Evolutionary conservation across 2,113 vertebrate species (phyloP).

Genomic region (Microcebus lehilahytsara): DNA sequence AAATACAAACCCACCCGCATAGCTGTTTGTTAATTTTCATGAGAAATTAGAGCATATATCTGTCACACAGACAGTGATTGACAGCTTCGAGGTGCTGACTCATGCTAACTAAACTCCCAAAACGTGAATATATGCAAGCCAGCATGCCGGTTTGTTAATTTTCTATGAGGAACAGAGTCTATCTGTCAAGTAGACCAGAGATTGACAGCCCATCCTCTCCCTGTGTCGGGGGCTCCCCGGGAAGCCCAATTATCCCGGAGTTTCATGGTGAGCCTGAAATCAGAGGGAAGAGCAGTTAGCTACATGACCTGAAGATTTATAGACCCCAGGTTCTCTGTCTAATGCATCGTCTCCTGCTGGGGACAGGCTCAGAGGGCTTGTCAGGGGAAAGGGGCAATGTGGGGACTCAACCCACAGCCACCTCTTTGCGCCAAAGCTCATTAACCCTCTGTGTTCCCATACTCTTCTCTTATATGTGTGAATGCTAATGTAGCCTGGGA

Average conservation of each 20-base stretch:
- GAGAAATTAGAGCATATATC: constrained; percentile 51
- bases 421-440: not conserved
- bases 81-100: constrained; percentile 72
- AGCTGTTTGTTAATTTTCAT: constrained; percentile 59
- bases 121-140: constrained; percentile 69
- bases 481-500: not conserved
- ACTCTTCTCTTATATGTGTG: not conserved
- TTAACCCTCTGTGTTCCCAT: not conserved
- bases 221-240: constrained; percentile 22
- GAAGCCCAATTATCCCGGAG: constrained; percentile 61
- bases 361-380: constrained; percentile 5
- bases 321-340: not conserved
- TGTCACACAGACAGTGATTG: constrained; percentile 57
- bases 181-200: constrained; percentile 59
- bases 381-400: not conserved
- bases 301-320: constrained; percentile 11
- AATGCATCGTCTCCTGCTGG: not conserved
- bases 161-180: constrained; percentile 51
- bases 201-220: constrained; percentile 60
- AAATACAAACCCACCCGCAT: constrained; percentile 31
- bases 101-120: constrained; percentile 61
- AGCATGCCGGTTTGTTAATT: constrained; percentile 57
- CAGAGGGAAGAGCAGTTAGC: constrained; percentile 47
- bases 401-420: not conserved
- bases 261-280: constrained; percentile 48